These are phyloP conservation scores for Muraenolepis orangiensis DNA, from an alignment of 2,797 vertebrate species.

Conservation along the genomic window DNA sequence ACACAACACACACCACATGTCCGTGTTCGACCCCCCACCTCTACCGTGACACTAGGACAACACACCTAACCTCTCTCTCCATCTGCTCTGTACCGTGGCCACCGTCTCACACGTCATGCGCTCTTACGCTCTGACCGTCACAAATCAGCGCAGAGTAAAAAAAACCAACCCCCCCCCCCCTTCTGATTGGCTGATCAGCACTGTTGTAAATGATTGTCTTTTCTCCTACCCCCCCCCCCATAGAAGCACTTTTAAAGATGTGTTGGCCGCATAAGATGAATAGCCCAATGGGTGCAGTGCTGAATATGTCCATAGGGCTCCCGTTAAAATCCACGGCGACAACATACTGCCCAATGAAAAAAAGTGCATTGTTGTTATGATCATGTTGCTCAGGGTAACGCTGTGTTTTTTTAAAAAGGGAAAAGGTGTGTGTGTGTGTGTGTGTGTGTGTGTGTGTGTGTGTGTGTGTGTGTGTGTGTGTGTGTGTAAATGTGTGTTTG, in stretches of 20 bases:
- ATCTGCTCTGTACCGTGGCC: slow-evolving; percentile 93
- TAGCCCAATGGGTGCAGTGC: slow-evolving; percentile 42
- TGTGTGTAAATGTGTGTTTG: slow-evolving; percentile 13
- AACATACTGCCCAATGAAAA: slow-evolving; percentile 88
- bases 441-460: slow-evolving; percentile 2
- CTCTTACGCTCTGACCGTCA: slow-evolving; percentile 50
- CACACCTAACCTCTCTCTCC: slow-evolving; percentile 80
- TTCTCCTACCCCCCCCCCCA: slow-evolving; percentile 46
- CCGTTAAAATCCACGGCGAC: slow-evolving; percentile 79
- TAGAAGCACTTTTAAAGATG: slow-evolving; percentile 59
- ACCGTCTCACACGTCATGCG: slow-evolving; percentile 82
- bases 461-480: slow-evolving; percentile 18
- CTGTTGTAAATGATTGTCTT: slow-evolving; percentile 60
- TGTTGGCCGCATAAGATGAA: slow-evolving; percentile 49
- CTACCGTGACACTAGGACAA: slow-evolving; percentile 77
- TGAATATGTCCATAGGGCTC: slow-evolving; percentile 47
- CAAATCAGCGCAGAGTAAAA: slow-evolving; percentile 38
- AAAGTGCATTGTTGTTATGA: slow-evolving; percentile 96
- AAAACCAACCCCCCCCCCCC: no score
- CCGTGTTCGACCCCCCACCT: slow-evolving; percentile 58
- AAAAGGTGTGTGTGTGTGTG: slow-evolving; percentile 35
- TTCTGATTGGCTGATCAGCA: slow-evolving; percentile 47
- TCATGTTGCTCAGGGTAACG: slow-evolving; percentile 95
- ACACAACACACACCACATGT: slow-evolving; percentile 73
- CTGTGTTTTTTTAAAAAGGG: slow-evolving; percentile 48